Base-by-base conservation (phyloP, 1,140 invertebrate genomes). In the Drosophila grimshawi region DNA sequence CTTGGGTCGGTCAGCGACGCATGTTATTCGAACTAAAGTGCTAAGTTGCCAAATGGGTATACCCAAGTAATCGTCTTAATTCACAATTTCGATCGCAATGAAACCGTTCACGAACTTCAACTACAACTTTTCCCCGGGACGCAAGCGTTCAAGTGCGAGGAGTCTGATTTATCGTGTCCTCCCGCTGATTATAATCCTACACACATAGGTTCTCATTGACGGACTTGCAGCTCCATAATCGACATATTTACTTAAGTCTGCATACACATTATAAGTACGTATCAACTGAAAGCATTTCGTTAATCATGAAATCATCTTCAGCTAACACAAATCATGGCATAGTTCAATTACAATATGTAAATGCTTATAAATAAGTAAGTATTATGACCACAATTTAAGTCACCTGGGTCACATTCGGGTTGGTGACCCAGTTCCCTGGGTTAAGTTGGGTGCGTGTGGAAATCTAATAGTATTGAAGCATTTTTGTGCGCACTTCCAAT, bases 61-160 rank as follows among this genome's bases (percentile, higher is more conserved):
- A 7, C 41, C 5, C 56, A 52, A 35, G 10, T 3, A 46, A 55
- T 30, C 19, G 52, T 59, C 33, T 4, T 45, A 46, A 67, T 39
- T 43, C 19, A 41, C 29, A 67, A 10, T 39, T 35, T 7, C 10
- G 30, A 48, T 51, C 88, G 83, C 76, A 59, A 91, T 91, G 89
- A 88, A 90, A 71, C 67, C 89, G 33, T 91, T 91, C 65, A 86
- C 80, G 59, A 91, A 91, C 55, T 91, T 82, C 37, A 79, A 91
- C 69, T 85, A 80, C 64, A 91, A 91, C 64, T 91, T 91, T 60
- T 91, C 89, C 29, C 89, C 89, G 57, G 89, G 89, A 56, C 64
- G 57, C 63, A 51, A 65, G 53, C 46, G 63, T 62, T 52, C 61
- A 81, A 56, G 53, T 80, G 72, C 65, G 29, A 35, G 19, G 53